phyloP scores from a whole-genome alignment of 2,113 vertebrate genomes.

The Etheostoma cragini region DNA sequence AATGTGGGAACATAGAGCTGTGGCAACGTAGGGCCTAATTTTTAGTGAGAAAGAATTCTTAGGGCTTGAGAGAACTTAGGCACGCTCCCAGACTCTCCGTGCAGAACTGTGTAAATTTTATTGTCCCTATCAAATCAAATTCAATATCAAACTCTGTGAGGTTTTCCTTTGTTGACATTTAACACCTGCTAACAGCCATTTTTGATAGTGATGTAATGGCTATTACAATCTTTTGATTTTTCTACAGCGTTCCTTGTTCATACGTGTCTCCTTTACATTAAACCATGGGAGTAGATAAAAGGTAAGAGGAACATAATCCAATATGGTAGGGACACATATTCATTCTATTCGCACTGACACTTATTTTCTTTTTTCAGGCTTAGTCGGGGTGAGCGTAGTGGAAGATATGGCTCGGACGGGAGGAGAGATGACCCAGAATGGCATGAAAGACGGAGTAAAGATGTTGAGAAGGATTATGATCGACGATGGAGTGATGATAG shows the following conservation, averaged over 20 bases:
- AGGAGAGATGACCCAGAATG: conserved; percentile 89
- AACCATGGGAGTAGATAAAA: conserved; percentile 69
- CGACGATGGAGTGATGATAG: conserved; percentile 89
- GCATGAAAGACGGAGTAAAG: conserved; percentile 84
- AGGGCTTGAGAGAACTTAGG: no score
- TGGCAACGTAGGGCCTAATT: no score
- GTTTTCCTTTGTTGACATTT: not conserved
- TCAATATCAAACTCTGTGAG: not conserved
- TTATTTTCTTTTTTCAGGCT: conserved; percentile 76
- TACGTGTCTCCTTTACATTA: not conserved
- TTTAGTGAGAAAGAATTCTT: no score
- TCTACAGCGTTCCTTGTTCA: conserved; percentile 12
- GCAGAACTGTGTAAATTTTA: no score
- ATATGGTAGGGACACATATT: not conserved
- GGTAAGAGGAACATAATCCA: conserved; percentile 30
- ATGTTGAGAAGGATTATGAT: conserved; percentile 86
- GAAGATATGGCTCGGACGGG: conserved; percentile 91
- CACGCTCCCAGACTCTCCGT: no score
- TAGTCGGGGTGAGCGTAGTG: conserved; percentile 91
- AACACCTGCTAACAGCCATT: not conserved
- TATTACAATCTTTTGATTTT: not conserved
- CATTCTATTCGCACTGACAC: not conserved
- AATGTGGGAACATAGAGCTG: no score
- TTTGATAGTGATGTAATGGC: not conserved
- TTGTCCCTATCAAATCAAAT: no score